Evolutionary conservation across 35 echinoderm and acorn worm species (phyloP).

Genomic region (Ophioderma brevispina): DNA sequence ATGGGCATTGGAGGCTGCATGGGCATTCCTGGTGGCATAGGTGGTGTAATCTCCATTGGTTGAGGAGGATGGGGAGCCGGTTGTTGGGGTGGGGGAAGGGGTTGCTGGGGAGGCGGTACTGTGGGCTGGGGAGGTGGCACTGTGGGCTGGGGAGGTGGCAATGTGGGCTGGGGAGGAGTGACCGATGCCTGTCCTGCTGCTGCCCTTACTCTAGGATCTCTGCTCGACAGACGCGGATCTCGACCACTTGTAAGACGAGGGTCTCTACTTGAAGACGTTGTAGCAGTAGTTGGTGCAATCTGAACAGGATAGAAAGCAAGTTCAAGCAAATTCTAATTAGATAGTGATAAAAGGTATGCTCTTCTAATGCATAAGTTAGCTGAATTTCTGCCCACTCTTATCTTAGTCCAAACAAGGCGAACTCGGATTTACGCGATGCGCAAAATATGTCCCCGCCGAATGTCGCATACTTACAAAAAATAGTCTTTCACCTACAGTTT

Average conservation of each 20-base stretch:
- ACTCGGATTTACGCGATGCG: no score
- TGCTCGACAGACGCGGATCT: conserved; percentile 73
- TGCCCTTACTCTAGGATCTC: conserved; percentile 76
- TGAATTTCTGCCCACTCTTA: no score
- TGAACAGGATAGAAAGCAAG: no score
- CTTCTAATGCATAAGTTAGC: no score
- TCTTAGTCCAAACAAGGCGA: no score
- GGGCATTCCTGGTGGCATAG: not conserved
- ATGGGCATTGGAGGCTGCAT: not conserved
- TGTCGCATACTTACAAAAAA: no score
- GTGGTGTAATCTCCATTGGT: not conserved
- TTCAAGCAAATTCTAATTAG: no score
- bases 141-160: not conserved
- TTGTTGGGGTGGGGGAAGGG: not conserved
- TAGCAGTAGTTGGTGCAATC: no score
- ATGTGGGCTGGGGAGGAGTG: not conserved
- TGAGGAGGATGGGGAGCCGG: not conserved
- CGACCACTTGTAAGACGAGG: conserved; percentile 14
- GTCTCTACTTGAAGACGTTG: not conserved
- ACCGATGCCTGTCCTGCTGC: not conserved
- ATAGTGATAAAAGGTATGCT: no score
- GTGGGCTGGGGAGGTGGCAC: not conserved
- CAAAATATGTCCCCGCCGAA: no score
- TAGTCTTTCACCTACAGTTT: no score
- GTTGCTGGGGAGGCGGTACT: not conserved